A percentile compares a stretch with the other conserved stretches of the same genome.
These are phyloP conservation scores for Aphrocallistes beatrix DNA, from an alignment of 37 sponge, comb jelly and placozoan species.

Conservation along the genomic window DNA sequence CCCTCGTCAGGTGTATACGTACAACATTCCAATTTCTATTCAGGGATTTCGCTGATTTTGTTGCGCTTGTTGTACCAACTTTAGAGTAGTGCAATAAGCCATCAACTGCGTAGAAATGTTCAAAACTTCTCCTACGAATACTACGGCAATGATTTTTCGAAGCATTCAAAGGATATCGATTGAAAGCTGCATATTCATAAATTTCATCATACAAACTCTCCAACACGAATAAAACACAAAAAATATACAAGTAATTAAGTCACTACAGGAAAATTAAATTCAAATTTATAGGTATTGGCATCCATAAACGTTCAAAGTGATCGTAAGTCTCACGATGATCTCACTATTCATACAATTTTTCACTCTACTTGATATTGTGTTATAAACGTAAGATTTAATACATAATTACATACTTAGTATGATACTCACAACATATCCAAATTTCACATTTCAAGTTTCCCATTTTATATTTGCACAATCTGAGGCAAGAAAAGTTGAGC, in stretches of 20 bases:
- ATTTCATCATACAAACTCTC: not conserved
- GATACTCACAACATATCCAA: too few relatives aligned
- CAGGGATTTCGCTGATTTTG: not conserved
- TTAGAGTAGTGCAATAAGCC: not conserved
- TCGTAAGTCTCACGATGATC: too few relatives aligned
- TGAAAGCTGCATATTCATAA: not conserved
- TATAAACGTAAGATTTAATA: not conserved
- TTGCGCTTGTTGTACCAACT: not conserved
- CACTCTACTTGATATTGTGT: too few relatives aligned
- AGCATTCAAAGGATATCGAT: not conserved
- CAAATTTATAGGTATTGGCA: too few relatives aligned
- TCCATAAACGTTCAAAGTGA: too few relatives aligned
- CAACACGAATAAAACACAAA: conserved; percentile 12
- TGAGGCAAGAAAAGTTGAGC: too few relatives aligned
- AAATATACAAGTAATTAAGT: not conserved
- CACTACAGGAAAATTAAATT: too few relatives aligned
- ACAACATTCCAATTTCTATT: not conserved
- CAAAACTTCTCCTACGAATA: not conserved
- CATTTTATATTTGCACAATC: too few relatives aligned
- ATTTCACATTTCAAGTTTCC: too few relatives aligned
- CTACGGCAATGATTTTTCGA: conserved; percentile 20
- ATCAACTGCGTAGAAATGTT: not conserved
- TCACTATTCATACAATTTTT: too few relatives aligned
- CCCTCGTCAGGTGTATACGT: not conserved
- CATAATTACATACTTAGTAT: not conserved